These are phyloP conservation scores for Myotis myotis DNA, from an alignment of 2,797 vertebrate species.

Conservation along the genomic window DNA sequence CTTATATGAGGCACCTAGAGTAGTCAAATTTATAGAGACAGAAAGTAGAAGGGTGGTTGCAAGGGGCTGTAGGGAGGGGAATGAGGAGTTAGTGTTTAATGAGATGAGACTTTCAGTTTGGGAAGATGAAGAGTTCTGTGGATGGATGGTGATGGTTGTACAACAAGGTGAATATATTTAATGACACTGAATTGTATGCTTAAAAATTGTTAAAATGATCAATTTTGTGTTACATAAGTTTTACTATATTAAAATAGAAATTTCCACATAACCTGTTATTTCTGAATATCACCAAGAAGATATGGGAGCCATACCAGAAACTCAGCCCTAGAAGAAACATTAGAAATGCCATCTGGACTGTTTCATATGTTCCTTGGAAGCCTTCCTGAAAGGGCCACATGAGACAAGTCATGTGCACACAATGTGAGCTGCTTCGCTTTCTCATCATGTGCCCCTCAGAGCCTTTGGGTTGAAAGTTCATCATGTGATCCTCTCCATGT, in stretches of 20 bases:
- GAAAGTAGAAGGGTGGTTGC: neutral
- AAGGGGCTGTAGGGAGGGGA: neutral
- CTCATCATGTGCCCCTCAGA: neutral
- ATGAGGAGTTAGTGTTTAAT: neutral
- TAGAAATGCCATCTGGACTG: neutral
- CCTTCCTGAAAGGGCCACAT: neutral
- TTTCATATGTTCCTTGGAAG: slow-evolving; percentile 35
- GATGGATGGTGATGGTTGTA: neutral
- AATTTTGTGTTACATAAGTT: neutral
- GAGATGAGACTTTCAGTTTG: neutral
- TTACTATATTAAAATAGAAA: neutral
- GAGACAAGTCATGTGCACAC: neutral
- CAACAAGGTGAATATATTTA: neutral
- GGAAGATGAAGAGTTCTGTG: neutral
- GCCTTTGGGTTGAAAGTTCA: neutral
- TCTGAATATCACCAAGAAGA: neutral
- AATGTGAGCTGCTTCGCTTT: neutral
- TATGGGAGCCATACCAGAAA: neutral
- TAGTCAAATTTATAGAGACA: neutral
- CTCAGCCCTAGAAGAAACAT: neutral
- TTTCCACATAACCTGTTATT: neutral
- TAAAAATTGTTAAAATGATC: neutral
- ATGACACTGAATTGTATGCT: neutral
- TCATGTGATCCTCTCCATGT: neutral
- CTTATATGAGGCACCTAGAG: neutral